phyloP scores from a whole-genome alignment of 2,888 invertebrate genomes.

The Lithophane ornitopus region DNA sequence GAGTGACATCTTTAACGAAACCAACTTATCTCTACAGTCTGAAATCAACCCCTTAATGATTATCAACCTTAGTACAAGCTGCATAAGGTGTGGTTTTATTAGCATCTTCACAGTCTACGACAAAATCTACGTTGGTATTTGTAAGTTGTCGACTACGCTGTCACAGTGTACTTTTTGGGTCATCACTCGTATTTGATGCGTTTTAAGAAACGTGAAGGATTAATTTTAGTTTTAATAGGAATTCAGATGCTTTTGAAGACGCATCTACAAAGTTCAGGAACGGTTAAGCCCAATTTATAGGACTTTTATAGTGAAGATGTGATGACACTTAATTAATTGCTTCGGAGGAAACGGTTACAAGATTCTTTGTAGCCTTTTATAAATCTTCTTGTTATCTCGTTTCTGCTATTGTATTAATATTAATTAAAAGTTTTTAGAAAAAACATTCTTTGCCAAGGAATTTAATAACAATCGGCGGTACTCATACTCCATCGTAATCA shows the following conservation, averaged over 20 bases:
- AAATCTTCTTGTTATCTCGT: slow-evolving; percentile 17
- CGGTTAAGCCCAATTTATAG: slow-evolving; percentile 73
- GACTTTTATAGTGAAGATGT: slow-evolving; percentile 72
- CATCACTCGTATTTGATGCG: slow-evolving; percentile 86
- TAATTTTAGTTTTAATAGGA: slow-evolving; percentile 86
- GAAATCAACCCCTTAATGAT: slow-evolving; percentile 18
- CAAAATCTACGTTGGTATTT: slow-evolving; percentile 69
- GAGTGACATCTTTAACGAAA: slow-evolving; percentile 88
- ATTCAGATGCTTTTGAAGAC: slow-evolving; percentile 77
- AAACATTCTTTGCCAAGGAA: neutral
- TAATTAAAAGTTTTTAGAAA: neutral
- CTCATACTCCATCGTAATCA: neutral
- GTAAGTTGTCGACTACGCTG: slow-evolving; percentile 85
- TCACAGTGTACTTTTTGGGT: slow-evolving; percentile 85
- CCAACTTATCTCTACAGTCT: slow-evolving; percentile 64
- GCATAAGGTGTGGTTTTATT: slow-evolving; percentile 35
- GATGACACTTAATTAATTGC: slow-evolving; percentile 66
- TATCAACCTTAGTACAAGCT: slow-evolving; percentile 57
- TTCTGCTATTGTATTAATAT: slow-evolving; percentile 30
- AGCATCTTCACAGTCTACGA: slow-evolving; percentile 5
- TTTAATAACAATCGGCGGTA: neutral
- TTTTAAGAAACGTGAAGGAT: slow-evolving; percentile 84
- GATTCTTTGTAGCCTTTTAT: slow-evolving; percentile 34
- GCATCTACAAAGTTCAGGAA: slow-evolving; percentile 71
- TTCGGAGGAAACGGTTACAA: slow-evolving; percentile 35